Percentiles rank a stretch among this genome's conserved stretches.
Evolutionary conservation across 2,797 vertebrate species (phyloP).

Genomic region (Propithecus perrieri): DNA sequence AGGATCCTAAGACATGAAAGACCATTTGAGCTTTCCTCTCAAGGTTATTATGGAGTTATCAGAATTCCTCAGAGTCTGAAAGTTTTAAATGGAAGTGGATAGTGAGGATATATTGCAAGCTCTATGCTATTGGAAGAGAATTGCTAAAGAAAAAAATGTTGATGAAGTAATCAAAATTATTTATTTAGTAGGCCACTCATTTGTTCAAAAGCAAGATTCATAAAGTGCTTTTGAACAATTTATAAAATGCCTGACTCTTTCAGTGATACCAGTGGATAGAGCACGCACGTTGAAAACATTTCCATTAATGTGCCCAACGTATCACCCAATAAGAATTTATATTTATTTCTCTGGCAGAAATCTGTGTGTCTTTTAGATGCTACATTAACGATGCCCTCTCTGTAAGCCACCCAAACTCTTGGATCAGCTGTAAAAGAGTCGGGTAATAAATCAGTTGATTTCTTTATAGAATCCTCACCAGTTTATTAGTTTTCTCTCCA

Average conservation of each 20-base stretch:
- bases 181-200: constrained; percentile 26
- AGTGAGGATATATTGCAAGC: constrained; percentile 23
- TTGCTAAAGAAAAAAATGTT: background rate
- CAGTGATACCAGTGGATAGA: background rate
- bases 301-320: background rate
- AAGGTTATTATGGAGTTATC: constrained; percentile 67
- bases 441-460: background rate
- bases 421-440: background rate
- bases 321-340: background rate
- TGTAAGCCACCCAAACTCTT: background rate
- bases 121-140: background rate
- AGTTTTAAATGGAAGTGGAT: constrained; percentile 36
- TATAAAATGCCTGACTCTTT: background rate
- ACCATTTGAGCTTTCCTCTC: constrained; percentile 59
- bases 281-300: background rate
- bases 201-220: constrained; percentile 34
- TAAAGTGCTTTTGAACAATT: background rate
- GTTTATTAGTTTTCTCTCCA: background rate
- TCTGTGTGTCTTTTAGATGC: background rate
- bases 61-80: constrained; percentile 56
- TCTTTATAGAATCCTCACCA: background rate
- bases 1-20: constrained; percentile 54
- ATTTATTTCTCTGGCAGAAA: background rate
- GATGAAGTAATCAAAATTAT: constrained; percentile 43
- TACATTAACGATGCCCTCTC: background rate